These are phyloP conservation scores for Sthenelais limicola DNA, from an alignment of 2,888 invertebrate genomes.

Conservation along the genomic window DNA sequence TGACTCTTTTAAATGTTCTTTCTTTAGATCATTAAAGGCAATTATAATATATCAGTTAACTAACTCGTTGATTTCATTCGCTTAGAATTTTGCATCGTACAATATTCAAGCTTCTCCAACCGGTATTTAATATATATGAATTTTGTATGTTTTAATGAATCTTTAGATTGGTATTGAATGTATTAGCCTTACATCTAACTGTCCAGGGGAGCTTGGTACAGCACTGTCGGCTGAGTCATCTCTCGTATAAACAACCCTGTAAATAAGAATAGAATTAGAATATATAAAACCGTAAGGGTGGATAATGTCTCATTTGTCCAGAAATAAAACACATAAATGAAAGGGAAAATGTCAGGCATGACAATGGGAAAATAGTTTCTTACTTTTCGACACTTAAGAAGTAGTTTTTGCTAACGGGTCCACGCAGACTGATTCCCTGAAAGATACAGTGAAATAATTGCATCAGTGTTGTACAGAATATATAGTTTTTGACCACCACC, in stretches of 20 bases:
- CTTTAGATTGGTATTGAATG: too few species aligned
- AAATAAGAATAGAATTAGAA: conserved; percentile 36
- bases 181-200: conserved; percentile 17
- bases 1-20: too few species aligned
- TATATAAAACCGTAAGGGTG: not conserved
- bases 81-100: too few species aligned
- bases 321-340: not conserved
- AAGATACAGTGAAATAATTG: too few species aligned
- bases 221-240: conserved; percentile 73
- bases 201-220: conserved; percentile 4
- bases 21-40: too few species aligned
- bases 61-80: too few species aligned
- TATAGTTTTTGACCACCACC: too few species aligned
- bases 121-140: too few species aligned
- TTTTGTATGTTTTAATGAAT: too few species aligned
- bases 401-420: conserved; percentile 82
- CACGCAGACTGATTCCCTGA: conserved; percentile 65
- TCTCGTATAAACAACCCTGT: conserved; percentile 89
- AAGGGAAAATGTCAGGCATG: not conserved
- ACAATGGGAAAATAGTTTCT: conserved; percentile 41
- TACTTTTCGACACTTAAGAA: conserved; percentile 85
- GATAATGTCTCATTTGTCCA: not conserved
- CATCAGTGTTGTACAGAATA: not conserved
- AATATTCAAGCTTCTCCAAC: too few species aligned
- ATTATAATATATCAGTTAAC: too few species aligned